A percentile compares a stretch with the other conserved stretches of the same genome.
These are phyloP conservation scores for Motacilla alba DNA, from an alignment of 2,113 vertebrate genomes.

Conservation along the genomic window DNA sequence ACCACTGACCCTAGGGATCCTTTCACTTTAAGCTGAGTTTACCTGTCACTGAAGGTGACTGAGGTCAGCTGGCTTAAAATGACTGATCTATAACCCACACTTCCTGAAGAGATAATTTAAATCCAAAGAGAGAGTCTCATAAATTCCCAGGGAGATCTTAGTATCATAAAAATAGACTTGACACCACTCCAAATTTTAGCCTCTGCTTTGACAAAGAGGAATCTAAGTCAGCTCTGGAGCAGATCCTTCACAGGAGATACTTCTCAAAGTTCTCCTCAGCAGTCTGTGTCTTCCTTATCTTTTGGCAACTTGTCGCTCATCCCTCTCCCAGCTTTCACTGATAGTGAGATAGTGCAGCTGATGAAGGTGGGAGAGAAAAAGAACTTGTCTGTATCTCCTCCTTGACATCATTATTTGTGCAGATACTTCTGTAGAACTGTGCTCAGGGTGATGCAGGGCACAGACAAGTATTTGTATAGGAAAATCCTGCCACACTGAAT, in stretches of 20 bases:
- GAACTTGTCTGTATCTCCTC: background rate
- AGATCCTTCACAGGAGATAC: background rate
- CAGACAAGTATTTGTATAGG: background rate
- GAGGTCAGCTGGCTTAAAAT: conserved; percentile 21
- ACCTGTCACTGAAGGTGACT: background rate
- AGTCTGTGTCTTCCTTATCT: background rate
- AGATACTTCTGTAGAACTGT: background rate
- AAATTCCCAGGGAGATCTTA: background rate
- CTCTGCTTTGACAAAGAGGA: background rate
- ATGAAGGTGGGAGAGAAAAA: background rate
- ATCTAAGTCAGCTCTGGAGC: background rate
- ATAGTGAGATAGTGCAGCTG: background rate
- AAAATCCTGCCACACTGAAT: background rate
- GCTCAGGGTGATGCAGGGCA: background rate
- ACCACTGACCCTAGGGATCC: background rate
- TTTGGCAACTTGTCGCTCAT: background rate
- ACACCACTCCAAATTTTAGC: background rate
- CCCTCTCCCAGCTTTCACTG: background rate
- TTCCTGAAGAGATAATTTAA: conserved; percentile 15
- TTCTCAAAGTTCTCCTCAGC: background rate
- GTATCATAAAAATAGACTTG: conserved; percentile 4
- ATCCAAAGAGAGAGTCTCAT: background rate
- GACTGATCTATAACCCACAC: background rate
- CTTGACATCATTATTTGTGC: background rate
- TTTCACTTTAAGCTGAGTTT: background rate